Evolutionary conservation across 2,797 vertebrate species (phyloP).

Genomic region (Lepus oiostolus): DNA sequence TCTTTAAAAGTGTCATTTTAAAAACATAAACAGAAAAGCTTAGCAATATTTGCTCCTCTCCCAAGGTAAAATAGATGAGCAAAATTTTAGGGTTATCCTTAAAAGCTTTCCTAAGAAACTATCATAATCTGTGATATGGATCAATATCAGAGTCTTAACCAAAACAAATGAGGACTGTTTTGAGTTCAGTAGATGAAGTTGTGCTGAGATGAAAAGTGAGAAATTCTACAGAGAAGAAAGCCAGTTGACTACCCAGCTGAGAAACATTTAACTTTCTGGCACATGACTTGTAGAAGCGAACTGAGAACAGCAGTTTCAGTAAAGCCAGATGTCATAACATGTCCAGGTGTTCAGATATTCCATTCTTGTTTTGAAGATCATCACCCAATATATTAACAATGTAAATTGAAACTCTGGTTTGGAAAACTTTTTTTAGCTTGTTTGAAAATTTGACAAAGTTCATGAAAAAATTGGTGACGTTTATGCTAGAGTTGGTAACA

Average conservation of each 20-base stretch:
- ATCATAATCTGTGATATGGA: neutral
- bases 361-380: neutral
- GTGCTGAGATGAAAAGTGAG: neutral
- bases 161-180: neutral
- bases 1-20: neutral
- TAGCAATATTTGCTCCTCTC: conserved; percentile 15
- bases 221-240: neutral
- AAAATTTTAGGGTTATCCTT: neutral
- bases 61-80: neutral
- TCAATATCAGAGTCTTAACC: neutral
- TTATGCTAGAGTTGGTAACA: conserved; percentile 10
- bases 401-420: conserved; percentile 3
- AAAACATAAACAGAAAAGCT: neutral
- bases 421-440: neutral
- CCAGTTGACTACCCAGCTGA: neutral
- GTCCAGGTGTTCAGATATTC: neutral
- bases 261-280: neutral
- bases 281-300: neutral
- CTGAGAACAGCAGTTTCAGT: neutral
- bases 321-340: neutral
- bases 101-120: neutral
- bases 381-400: neutral
- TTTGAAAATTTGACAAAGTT: neutral
- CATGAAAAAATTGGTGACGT: neutral
- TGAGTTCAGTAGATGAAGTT: neutral